These are phyloP conservation scores for Bombus huntii DNA, from an alignment of 1,140 invertebrate species.

Conservation along the genomic window DNA sequence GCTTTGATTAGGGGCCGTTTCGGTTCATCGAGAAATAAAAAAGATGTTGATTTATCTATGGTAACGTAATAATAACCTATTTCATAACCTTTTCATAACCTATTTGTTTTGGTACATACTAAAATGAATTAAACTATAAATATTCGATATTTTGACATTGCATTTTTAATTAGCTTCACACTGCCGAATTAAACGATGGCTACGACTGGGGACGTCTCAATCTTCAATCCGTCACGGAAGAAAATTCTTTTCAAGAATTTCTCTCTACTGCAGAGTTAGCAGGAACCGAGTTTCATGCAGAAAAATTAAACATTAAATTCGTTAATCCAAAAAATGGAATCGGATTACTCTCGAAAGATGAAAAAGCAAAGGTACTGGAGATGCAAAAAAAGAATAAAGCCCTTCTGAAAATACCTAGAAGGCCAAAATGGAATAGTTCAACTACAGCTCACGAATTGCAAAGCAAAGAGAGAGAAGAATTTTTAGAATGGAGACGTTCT, in stretches of 20 bases:
- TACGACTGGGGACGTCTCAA: constrained; percentile 95
- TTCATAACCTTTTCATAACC: constrained; percentile 3
- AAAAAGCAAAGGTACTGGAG: constrained; percentile 84
- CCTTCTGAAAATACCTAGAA: constrained; percentile 90
- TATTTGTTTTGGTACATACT: constrained; percentile 1
- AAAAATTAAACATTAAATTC: constrained; percentile 94
- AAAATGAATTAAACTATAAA: background rate
- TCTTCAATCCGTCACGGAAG: constrained; percentile 96
- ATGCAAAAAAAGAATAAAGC: constrained; percentile 87
- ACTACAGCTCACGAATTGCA: constrained; percentile 92
- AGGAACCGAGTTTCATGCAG: constrained; percentile 95
- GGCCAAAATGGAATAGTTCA: constrained; percentile 91
- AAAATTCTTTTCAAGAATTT: constrained; percentile 97
- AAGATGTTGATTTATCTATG: constrained; percentile 84
- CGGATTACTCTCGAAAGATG: constrained; percentile 86
- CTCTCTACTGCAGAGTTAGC: constrained; percentile 96
- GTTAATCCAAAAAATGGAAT: constrained; percentile 85
- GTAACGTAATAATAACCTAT: constrained; percentile 59
- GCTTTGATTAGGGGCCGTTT: constrained; percentile 91
- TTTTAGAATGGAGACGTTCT: constrained; percentile 93
- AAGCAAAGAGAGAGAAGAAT: constrained; percentile 89
- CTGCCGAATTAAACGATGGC: constrained; percentile 93
- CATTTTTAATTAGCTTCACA: constrained; percentile 88
- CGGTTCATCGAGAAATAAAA: constrained; percentile 83
- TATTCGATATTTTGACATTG: constrained; percentile 17